Evolutionary conservation across 2,113 vertebrate genomes (phyloP), one percentile per base, ranked within the genome.

Genomic region (Saccopteryx leptura): DNA sequence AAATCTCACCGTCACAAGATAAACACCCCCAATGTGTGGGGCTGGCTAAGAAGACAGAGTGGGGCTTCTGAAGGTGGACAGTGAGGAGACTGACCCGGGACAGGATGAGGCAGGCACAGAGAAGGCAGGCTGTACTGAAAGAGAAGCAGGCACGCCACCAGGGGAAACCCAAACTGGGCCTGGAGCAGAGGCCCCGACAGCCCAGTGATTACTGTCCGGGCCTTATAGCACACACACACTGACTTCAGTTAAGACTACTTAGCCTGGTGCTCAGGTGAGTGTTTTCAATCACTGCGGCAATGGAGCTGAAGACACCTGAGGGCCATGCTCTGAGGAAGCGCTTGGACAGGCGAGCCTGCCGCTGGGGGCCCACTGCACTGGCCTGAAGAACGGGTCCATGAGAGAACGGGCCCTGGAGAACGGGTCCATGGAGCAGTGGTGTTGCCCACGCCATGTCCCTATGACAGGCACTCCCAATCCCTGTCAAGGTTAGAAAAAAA

Each of bases 181-280:
- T 52, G 79, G 74, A 85, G 50, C 56, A 72, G 54, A 48, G 39
- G 54, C 23, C 66, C 61, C 39, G 83, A 71, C 46, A 48, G n/a
- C 18, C 11, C 28, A 50, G 39, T 3, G 10, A 28, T 33, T 46
- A 54, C 75, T 91, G 89, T 80, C 46, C 71, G 87, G 33, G 52
- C 48, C 66, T 75, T 83, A 33, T 92, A 94, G 85, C 14, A 76
- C 2, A 92, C 3, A 66, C 0, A 15, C 63, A 9, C 26, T 26
- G 19, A 31, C 69, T 82, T 52, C 52, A 81, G 74, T 84, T 94
- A 89, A 60, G 15, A 56, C 17, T 46, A 76, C 54, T 80, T 82
- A 39, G 39, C 39, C 39, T 39, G 39, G 39, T 39, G 80, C 60
- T 80, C 28, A 39, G 33, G 24, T 5, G 9, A 31, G 50, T 28